Conservation (phyloP, 2,113 vertebrate genomes). For the Sylvia atricapilla region DNA sequence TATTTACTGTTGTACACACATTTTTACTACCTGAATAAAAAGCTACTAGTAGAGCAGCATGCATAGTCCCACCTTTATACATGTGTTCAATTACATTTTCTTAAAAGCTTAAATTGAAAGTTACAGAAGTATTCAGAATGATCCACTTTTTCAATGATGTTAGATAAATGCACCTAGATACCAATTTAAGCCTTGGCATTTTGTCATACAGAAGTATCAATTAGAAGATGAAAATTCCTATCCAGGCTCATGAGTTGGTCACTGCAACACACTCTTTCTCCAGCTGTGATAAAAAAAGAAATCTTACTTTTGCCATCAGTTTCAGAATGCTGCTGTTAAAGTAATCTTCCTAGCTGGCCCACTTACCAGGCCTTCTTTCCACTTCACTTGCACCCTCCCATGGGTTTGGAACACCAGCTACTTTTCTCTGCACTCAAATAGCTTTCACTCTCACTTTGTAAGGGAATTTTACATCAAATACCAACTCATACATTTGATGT, state of each 20-base stretch:
- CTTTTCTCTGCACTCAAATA: neutral
- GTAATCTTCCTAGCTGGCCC: neutral
- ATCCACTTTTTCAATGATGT: neutral
- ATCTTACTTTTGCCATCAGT: neutral
- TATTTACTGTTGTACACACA: neutral
- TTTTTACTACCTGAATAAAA: neutral
- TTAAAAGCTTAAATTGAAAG: neutral
- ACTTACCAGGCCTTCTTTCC: neutral
- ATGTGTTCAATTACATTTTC: neutral
- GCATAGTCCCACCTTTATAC: neutral
- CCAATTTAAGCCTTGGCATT: neutral
- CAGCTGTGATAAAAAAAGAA: neutral
- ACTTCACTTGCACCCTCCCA: neutral
- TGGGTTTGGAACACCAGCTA: neutral
- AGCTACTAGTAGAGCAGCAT: neutral
- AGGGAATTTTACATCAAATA: neutral
- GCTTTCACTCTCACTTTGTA: neutral
- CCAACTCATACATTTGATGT: neutral
- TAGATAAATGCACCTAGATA: neutral
- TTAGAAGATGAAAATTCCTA: neutral
- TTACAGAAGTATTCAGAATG: neutral
- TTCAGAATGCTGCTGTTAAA: neutral
- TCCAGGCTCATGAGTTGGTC: neutral
- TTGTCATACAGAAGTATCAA: neutral
- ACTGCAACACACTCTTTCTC: neutral